Base-by-base conservation (phyloP, 2,797 vertebrate genomes). In the Tamandua tetradactyla region DNA sequence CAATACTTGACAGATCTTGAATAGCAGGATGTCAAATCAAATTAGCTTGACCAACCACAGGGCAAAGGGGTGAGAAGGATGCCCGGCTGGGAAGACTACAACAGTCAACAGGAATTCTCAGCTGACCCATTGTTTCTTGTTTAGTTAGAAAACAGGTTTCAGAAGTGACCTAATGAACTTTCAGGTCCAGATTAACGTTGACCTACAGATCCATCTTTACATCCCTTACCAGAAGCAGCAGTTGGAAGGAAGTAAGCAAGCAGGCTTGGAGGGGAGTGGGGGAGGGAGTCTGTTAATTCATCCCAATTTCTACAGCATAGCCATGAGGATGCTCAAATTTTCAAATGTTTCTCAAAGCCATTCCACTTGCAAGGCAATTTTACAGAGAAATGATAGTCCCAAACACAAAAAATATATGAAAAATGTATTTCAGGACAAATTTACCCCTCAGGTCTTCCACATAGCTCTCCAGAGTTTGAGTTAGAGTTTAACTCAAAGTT, bases 1-100 rank as follows among this genome's bases (percentile, higher is more conserved):
- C 91, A 96, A n/a, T 90, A 97, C 95, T 97, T 98, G 98, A 98
- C 97, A 98, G 98, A 98, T 97, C 96, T 97, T 95, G 72, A 97
- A 97, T 96, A 64, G 97, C 93, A 96, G 93, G 91, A 97, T 97
- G 97, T 98, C 98, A 98, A 94, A 97, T 98, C 97, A 95, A 98
- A 98, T 98, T 97, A 98, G 95, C 83, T 52, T 80, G 94, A 97
- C 91, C 96, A 95, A 95, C 15, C 87, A 37, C 90, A 93, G 96
- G 86, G 81, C 89, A 47, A 79, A 74, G 59, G 74, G 69, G 87
- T n/a, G 87, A 87, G 85, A 76, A 59, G 72, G 91, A 93, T 40
- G 76, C 52, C 55, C 1, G 27, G 86, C 74, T 9, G 42, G 30
- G 55, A 66, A 47, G 78, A 42, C 88, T 75, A 74, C 57, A 86